Evolutionary conservation across 2,113 vertebrate species (phyloP).

Genomic region (Proteles cristata): DNA sequence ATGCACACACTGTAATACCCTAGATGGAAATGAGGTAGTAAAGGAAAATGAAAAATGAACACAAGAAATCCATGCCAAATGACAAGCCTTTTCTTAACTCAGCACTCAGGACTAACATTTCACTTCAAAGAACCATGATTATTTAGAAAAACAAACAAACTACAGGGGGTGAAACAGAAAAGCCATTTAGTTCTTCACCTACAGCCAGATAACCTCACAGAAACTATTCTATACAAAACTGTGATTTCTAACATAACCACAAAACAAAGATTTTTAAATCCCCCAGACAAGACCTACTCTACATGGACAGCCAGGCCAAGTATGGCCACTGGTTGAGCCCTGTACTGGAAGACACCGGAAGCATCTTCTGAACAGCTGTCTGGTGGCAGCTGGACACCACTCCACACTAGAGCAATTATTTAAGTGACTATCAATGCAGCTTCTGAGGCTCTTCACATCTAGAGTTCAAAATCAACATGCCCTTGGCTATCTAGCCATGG

Average conservation of each 20-base stretch:
- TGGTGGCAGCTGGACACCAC: slow-evolving; percentile 37
- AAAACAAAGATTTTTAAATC: neutral
- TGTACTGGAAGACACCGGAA: neutral
- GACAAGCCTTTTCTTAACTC: neutral
- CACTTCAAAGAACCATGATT: neutral
- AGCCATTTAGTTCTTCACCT: neutral
- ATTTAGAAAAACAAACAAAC: neutral
- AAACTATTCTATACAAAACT: slow-evolving; percentile 1
- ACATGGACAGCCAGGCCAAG: neutral
- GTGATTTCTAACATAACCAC: neutral
- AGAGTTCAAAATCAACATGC: neutral
- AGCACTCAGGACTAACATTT: neutral
- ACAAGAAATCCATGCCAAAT: neutral
- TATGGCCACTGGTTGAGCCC: neutral
- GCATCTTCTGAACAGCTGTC: slow-evolving; percentile 22
- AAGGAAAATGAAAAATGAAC: neutral
- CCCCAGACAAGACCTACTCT: neutral
- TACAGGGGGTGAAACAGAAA: neutral
- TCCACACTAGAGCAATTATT: slow-evolving; percentile 22
- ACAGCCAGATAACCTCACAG: neutral
- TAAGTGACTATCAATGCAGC: neutral
- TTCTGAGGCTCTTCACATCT: neutral
- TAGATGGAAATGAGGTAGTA: neutral
- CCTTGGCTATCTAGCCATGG: neutral
- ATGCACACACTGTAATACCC: neutral